Percentiles rank a stretch among this genome's conserved stretches.
Conservation (phyloP, 2,888 invertebrate genomes). For the Spodoptera exigua region DNA sequence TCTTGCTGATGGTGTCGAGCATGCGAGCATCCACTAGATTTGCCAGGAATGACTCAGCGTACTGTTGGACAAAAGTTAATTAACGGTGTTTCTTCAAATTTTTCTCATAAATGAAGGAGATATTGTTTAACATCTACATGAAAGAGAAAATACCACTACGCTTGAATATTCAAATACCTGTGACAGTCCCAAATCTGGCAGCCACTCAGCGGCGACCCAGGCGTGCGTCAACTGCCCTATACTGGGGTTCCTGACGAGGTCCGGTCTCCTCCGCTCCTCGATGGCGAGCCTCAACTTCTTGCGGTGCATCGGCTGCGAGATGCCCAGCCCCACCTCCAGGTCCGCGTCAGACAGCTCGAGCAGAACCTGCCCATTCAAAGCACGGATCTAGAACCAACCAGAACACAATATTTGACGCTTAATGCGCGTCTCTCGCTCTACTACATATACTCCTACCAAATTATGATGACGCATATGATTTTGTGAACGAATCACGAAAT, state of each 20-base stretch:
- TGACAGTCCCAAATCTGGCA: conserved; percentile 96
- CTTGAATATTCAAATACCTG: conserved; percentile 87
- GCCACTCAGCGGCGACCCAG: conserved; percentile 98
- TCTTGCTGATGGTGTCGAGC: conserved; percentile 97
- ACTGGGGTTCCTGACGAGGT: conserved; percentile 95
- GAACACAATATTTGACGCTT: conserved; percentile 89
- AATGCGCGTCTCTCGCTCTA: conserved; percentile 79
- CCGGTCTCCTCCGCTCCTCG: conserved; percentile 96
- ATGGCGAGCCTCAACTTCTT: conserved; percentile 97
- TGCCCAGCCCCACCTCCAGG: conserved; percentile 96
- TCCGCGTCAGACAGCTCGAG: conserved; percentile 97
- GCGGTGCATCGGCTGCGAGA: conserved; percentile 97
- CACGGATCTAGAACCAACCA: conserved; percentile 91
- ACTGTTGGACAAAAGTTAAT: conserved; percentile 87
- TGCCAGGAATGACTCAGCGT: conserved; percentile 95
- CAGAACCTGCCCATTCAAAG: conserved; percentile 94
- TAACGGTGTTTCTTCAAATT: conserved; percentile 3
- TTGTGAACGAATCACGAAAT: conserved; percentile 18
- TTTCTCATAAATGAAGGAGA: too few relatives aligned
- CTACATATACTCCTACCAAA: conserved; percentile 50
- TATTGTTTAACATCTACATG: too few relatives aligned
- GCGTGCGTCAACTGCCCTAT: conserved; percentile 96
- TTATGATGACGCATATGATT: conserved; percentile 21
- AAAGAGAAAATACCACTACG: too few relatives aligned
- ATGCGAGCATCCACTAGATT: conserved; percentile 98